Percentiles rank a stretch among this genome's conserved stretches.
These are phyloP conservation scores for Chrysomallon squamiferum DNA, from an alignment of 1,140 invertebrate genomes.

Conservation along the genomic window DNA sequence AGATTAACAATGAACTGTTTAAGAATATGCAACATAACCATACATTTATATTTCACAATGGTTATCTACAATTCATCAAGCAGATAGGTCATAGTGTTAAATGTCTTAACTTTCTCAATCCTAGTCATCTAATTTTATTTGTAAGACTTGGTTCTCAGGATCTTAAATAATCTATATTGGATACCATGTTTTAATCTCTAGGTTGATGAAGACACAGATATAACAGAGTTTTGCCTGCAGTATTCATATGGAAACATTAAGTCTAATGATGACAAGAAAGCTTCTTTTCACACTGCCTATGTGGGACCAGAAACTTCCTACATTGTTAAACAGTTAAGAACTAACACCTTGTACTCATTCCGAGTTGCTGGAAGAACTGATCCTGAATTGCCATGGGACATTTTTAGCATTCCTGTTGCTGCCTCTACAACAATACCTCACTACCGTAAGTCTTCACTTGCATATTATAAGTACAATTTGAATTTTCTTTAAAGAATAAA, in stretches of 20 bases:
- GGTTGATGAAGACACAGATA: conserved; percentile 53
- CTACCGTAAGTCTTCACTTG: conserved; percentile 46
- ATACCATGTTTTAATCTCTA: conserved; percentile 24
- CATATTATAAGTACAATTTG: too few relatives aligned
- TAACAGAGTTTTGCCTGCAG: conserved; percentile 51
- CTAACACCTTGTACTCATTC: conserved; percentile 49
- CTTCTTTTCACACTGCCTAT: conserved; percentile 51
- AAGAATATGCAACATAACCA: too few relatives aligned
- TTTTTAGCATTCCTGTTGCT: conserved; percentile 49
- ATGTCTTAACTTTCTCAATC: too few relatives aligned
- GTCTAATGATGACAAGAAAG: conserved; percentile 24
- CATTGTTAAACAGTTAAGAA: conserved; percentile 47
- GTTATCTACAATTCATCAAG: too few relatives aligned
- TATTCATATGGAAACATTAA: conserved; percentile 43
- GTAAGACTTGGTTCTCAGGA: too few relatives aligned
- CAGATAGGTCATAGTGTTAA: too few relatives aligned
- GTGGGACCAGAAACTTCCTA: conserved; percentile 38
- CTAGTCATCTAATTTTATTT: too few relatives aligned
- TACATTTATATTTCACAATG: too few relatives aligned
- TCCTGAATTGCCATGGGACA: conserved; percentile 40
- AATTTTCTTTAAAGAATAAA: too few relatives aligned
- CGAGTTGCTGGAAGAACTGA: conserved; percentile 47
- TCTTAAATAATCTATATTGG: too few relatives aligned
- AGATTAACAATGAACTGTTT: too few relatives aligned
- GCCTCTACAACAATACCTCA: conserved; percentile 48